Conservation (phyloP, 1,140 invertebrate genomes). For the Ceratina japonica region DNA sequence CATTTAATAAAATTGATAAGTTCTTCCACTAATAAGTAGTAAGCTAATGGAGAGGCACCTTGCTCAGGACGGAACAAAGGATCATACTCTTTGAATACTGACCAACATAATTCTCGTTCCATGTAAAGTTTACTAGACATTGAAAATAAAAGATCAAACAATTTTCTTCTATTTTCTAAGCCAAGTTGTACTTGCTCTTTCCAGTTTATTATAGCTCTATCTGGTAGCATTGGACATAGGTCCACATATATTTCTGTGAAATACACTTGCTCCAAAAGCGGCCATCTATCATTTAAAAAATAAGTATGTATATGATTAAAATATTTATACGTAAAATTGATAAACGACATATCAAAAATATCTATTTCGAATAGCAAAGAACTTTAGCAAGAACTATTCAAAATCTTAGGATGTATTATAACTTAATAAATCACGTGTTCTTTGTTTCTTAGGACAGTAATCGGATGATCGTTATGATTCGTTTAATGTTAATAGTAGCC, state of each 20-base stretch:
- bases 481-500: too few relatives aligned
- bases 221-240: constrained; percentile 44
- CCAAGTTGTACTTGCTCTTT: constrained; percentile 67
- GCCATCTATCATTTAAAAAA: constrained; percentile 70
- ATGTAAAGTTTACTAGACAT: constrained; percentile 76
- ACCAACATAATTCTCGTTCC: constrained; percentile 76
- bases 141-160: constrained; percentile 66
- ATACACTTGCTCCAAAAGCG: constrained; percentile 53
- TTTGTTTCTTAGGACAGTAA: too few relatives aligned
- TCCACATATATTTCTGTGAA: constrained; percentile 55
- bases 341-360: too few relatives aligned
- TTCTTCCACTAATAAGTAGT: constrained; percentile 77
- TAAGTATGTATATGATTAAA: not conserved
- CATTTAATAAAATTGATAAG: constrained; percentile 71
- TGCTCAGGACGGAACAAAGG: constrained; percentile 69
- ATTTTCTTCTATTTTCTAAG: constrained; percentile 56
- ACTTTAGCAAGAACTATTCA: too few relatives aligned
- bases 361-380: too few relatives aligned
- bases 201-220: constrained; percentile 68
- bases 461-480: not conserved
- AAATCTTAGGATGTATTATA: too few relatives aligned
- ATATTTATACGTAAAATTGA: too few relatives aligned
- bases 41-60: constrained; percentile 69
- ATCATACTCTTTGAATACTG: constrained; percentile 75
- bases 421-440: too few relatives aligned